Conservation (phyloP, 1,140 invertebrate genomes). For the Trinorchestia longiramus region DNA sequence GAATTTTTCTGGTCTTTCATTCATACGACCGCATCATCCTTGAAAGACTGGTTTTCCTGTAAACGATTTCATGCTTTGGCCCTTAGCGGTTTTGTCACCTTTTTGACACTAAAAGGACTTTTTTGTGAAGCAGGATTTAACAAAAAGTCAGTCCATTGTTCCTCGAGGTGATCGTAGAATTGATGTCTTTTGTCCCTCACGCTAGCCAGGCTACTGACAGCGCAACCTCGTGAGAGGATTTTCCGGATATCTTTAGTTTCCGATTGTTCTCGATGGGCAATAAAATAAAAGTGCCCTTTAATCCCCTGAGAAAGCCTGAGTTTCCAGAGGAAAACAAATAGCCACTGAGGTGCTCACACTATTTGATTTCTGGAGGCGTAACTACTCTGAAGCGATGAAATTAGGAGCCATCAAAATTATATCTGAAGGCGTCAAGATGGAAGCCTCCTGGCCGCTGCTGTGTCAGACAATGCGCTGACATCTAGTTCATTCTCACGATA, state of each 20-base stretch:
- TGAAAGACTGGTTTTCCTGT: neutral
- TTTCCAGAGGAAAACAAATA: neutral
- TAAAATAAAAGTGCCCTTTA: neutral
- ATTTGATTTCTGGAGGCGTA: neutral
- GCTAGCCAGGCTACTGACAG: neutral
- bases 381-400: neutral
- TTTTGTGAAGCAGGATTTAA: neutral
- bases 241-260: neutral
- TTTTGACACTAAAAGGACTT: neutral
- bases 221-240: neutral
- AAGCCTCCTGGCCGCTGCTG: neutral
- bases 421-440: neutral
- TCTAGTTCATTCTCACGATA: neutral
- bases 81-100: neutral
- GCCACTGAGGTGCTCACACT: neutral
- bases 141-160: constrained; percentile 8
- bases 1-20: neutral
- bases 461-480: neutral
- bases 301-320: neutral
- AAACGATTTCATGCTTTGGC: neutral
- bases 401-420: neutral
- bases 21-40: neutral
- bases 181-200: neutral
- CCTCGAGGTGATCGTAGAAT: neutral
- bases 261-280: neutral